Conservation (phyloP, 1,140 invertebrate species). For the Phymorhynchus buccinoides region DNA sequence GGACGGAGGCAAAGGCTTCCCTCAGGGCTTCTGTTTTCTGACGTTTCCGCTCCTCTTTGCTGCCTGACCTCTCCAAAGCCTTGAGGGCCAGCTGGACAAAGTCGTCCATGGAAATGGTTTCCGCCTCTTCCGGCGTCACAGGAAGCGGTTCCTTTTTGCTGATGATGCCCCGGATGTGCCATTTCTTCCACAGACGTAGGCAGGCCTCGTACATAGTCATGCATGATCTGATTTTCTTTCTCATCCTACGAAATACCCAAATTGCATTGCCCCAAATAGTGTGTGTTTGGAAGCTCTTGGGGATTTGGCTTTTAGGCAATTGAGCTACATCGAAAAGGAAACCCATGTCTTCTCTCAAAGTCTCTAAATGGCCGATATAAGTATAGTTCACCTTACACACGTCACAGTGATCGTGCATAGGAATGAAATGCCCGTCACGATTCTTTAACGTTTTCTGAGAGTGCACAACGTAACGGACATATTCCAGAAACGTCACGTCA, state of each 20-base stretch:
- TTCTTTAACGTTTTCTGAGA: constrained; percentile 38
- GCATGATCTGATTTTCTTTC: constrained; percentile 51
- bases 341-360: constrained; percentile 50
- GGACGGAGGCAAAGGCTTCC: constrained; percentile 43
- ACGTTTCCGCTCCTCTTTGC: constrained; percentile 15
- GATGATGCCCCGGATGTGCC: constrained; percentile 64
- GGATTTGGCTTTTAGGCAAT: constrained; percentile 54
- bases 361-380: constrained; percentile 63
- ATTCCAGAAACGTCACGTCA: constrained; percentile 64
- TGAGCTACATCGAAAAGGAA: constrained; percentile 43
- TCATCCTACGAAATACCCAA: constrained; percentile 44
- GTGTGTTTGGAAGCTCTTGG: constrained; percentile 56
- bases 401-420: constrained; percentile 60
- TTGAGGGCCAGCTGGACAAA: constrained; percentile 38
- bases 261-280: constrained; percentile 54
- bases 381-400: constrained; percentile 61
- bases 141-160: constrained; percentile 53
- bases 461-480: constrained; percentile 62
- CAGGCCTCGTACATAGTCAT: constrained; percentile 60
- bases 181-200: constrained; percentile 59
- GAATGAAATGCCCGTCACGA: constrained; percentile 61
- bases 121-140: constrained; percentile 29
- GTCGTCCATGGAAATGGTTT: constrained; percentile 19
- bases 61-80: constrained; percentile 10
- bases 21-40: constrained; percentile 41